These are phyloP conservation scores for Euthynnus affinis DNA, from an alignment of 2,797 vertebrate genomes.

Conservation along the genomic window DNA sequence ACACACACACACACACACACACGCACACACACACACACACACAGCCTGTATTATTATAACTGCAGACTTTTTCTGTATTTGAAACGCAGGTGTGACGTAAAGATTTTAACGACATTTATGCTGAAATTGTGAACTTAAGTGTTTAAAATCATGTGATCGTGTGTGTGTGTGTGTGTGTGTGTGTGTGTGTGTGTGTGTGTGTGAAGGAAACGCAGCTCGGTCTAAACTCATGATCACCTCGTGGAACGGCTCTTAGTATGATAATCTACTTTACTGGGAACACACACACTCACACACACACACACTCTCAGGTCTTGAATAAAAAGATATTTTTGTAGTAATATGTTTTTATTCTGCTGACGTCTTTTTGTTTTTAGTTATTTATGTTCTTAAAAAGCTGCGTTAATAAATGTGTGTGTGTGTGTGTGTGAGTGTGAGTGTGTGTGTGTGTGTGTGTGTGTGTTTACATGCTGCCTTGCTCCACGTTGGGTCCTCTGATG, in stretches of 20 bases:
- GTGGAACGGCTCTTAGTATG: slow-evolving; percentile 39
- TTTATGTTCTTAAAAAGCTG: no score
- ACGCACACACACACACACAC: slow-evolving; percentile 40
- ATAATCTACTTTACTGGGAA: slow-evolving; percentile 59
- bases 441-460: slow-evolving; percentile 5
- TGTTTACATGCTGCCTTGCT: slow-evolving; percentile 85
- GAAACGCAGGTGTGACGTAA: not conserved
- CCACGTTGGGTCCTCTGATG: slow-evolving; percentile 95
- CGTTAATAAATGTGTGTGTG: no score
- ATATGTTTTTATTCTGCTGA: no score
- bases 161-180: not conserved
- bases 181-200: not conserved
- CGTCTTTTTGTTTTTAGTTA: no score
- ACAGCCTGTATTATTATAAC: not conserved
- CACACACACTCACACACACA: no score
- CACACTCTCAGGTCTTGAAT: no score
- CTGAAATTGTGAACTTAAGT: not conserved
- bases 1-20: slow-evolving; percentile 40
- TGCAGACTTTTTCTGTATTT: not conserved
- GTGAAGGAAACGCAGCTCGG: not conserved
- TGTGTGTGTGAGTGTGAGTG: slow-evolving; percentile 6
- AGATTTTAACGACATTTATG: slow-evolving; percentile 6
- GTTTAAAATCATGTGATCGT: not conserved
- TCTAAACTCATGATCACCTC: slow-evolving; percentile 59
- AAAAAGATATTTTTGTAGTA: no score